These are phyloP conservation scores for Theretra japonica DNA, from an alignment of 2,888 invertebrate species.

Conservation along the genomic window DNA sequence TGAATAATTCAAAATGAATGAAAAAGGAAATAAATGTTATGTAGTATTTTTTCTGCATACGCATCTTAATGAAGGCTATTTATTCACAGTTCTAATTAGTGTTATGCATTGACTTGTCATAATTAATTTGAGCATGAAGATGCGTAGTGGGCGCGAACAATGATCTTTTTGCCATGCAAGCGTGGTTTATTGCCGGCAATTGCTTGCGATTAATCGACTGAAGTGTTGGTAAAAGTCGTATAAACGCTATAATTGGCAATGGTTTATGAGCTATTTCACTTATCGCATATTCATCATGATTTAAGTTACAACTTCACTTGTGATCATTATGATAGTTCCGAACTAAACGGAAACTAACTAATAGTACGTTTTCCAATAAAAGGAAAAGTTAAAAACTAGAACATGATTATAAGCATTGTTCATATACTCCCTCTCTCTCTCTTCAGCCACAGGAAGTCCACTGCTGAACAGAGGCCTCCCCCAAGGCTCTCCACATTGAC, in stretches of 20 bases:
- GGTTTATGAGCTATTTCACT: neutral
- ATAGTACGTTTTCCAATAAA: too few species aligned
- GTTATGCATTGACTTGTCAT: neutral
- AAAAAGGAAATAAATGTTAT: too few species aligned
- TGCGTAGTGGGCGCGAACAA: constrained; percentile 7
- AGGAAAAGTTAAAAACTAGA: neutral
- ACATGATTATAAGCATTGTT: too few species aligned
- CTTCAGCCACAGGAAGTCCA: too few species aligned
- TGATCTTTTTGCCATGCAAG: constrained; percentile 21
- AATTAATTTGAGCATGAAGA: neutral
- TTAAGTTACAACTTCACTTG: neutral
- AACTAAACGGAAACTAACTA: too few species aligned
- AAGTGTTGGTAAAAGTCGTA: constrained; percentile 24
- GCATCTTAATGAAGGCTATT: too few species aligned
- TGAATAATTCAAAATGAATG: too few species aligned
- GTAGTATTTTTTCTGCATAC: too few species aligned
- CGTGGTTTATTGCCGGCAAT: constrained; percentile 22
- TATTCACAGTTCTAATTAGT: neutral
- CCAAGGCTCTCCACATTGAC: too few species aligned
- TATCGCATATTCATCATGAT: neutral
- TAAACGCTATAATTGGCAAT: constrained; percentile 14
- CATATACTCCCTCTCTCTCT: too few species aligned
- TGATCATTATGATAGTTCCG: neutral
- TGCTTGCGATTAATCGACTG: constrained; percentile 20
- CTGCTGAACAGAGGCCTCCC: too few species aligned